Evolutionary conservation across 2,888 invertebrate genomes (phyloP), one percentile per base, ranked within the genome.

Genomic region (Drosophila hamatofila): DNA sequence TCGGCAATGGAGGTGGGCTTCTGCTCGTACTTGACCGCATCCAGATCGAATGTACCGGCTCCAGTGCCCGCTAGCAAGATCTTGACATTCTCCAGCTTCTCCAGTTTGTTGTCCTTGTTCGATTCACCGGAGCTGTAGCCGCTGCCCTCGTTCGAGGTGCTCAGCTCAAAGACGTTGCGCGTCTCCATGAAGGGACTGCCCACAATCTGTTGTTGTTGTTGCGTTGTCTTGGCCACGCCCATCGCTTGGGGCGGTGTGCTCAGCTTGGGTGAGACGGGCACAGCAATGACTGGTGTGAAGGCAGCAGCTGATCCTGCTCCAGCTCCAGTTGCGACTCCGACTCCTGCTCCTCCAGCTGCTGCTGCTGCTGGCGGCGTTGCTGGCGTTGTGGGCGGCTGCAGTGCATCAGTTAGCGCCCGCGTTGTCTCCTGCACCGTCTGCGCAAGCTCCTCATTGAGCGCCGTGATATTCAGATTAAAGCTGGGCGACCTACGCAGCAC

Each of bases 1-100:
- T 95, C 95, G 0, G 95, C 95, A 80, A 95, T 95, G 72, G 95
- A 95, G 1, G 94, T 94, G n/a, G 92, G 91, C 57, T 91, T 92
- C 46, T 90, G 91, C 54, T 92, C 92, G 33, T 91, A 88, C 64
- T 92, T 92, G 1, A 91, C 90, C 0, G 92, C 90, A 27, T 92
- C 92, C 48, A 92, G 78, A 75, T 92, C 92, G n/a, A 92, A 91
- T 0, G 88, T 88, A 5, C 90, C 89, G 0, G 90, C 82, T 0
- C 48, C 48, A 2, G 91, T 80, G 12, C 92, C 92, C 3, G 92
- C 91, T 11, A 92, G 67, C 16, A 93, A 67, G 9, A 92, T 92
- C 54, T 93, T 92, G 0, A 92, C 92, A 54, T 92, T 92, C 80
- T 92, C 92, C 55, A 93, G 77, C 44, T 87, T 81, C 73, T 93